Evolutionary conservation across 2,113 vertebrate species (phyloP).

Genomic region (Pituophis catenifer): DNA sequence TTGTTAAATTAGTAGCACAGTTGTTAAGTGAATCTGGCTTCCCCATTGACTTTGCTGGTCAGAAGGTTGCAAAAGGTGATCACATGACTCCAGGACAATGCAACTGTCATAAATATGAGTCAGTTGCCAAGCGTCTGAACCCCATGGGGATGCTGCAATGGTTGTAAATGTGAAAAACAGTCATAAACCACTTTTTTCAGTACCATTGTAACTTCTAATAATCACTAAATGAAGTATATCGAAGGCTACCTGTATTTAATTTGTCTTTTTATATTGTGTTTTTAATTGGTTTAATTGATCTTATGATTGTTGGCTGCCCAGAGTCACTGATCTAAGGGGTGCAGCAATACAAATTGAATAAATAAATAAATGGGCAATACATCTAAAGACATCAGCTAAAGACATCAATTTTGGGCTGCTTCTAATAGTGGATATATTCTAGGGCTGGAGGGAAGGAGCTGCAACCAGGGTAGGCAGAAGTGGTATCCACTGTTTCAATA

Average conservation of each 20-base stretch:
- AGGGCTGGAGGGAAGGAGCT: background rate
- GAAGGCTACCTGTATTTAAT: background rate
- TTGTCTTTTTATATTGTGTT: background rate
- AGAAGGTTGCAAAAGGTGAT: no score
- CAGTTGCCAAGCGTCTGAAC: background rate
- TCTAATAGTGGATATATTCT: background rate
- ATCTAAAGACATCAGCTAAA: background rate
- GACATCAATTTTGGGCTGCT: background rate
- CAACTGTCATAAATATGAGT: background rate
- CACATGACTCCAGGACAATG: no score
- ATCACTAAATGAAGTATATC: background rate
- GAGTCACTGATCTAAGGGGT: background rate
- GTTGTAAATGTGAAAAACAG: background rate
- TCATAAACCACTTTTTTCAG: background rate
- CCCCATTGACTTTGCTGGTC: no score
- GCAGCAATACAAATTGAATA: background rate
- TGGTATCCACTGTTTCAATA: background rate
- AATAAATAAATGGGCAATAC: background rate
- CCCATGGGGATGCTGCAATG: background rate
- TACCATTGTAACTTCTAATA: background rate
- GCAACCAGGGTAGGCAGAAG: background rate
- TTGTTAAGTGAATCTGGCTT: no score
- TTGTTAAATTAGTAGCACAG: no score
- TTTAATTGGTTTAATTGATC: background rate
- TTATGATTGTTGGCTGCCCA: background rate